Conservation (phyloP, 2,888 invertebrate genomes). For the Unio delphinus region DNA sequence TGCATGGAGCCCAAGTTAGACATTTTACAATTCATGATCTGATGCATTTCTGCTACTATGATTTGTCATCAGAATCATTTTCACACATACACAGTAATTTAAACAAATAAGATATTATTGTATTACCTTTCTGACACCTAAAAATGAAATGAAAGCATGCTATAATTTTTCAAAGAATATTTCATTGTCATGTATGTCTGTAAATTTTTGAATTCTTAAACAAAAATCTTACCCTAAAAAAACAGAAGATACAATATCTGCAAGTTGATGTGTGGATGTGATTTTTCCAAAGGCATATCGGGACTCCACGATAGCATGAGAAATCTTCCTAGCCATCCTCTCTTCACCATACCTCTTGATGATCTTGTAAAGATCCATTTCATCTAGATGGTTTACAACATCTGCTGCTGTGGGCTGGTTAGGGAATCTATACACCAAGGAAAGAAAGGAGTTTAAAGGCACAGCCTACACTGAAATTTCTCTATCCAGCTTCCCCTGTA, state of each 20-base stretch:
- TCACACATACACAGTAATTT: too few species aligned
- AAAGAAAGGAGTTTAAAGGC: not conserved
- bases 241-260: slow-evolving; percentile 78
- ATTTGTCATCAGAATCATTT: too few species aligned
- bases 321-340: slow-evolving; percentile 85
- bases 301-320: slow-evolving; percentile 88
- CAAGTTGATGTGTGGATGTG: slow-evolving; percentile 86
- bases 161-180: too few species aligned
- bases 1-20: too few species aligned
- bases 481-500: too few species aligned
- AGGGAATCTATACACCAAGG: slow-evolving; percentile 69
- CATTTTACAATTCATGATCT: too few species aligned
- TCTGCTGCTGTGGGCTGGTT: slow-evolving; percentile 88
- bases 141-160: not conserved
- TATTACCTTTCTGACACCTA: slow-evolving; percentile 4
- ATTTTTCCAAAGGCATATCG: slow-evolving; percentile 83
- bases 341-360: slow-evolving; percentile 95
- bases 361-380: slow-evolving; percentile 84
- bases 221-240: slow-evolving; percentile 45
- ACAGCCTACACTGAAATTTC: too few species aligned
- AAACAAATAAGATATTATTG: not conserved
- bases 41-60: too few species aligned
- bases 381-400: slow-evolving; percentile 85
- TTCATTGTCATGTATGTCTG: too few species aligned
- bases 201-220: too few species aligned